phyloP scores from a whole-genome alignment of 2,797 vertebrate genomes.

The Enteromius mattozi region DNA sequence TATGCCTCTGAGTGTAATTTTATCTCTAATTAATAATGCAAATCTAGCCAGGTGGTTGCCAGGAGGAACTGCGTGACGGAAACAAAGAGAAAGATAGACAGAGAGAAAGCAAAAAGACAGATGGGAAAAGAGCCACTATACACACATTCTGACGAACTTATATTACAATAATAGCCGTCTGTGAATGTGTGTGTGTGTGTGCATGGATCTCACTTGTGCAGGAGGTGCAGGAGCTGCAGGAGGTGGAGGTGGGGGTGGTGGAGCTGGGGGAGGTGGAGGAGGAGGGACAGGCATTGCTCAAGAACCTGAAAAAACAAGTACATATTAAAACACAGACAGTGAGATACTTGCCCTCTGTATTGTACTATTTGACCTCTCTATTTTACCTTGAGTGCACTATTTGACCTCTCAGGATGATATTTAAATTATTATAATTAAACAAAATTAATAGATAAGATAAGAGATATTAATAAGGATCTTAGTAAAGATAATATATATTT shows the following conservation, averaged over 20 bases:
- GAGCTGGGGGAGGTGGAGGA: conserved; percentile 67
- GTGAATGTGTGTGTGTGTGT: neutral
- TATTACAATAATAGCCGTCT: neutral
- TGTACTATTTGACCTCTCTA: neutral
- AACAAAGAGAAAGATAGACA: conserved; percentile 12
- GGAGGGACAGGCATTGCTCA: conserved; percentile 73
- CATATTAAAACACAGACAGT: neutral
- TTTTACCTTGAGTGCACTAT: neutral
- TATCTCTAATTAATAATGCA: conserved; percentile 79
- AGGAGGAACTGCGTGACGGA: conserved; percentile 45
- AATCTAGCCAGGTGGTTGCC: conserved; percentile 67
- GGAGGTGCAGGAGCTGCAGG: conserved; percentile 63
- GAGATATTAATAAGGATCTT: neutral
- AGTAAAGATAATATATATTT: neutral
- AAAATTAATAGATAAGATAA: neutral
- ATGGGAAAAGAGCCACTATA: neutral
- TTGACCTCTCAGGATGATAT: neutral
- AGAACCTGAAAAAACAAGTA: conserved; percentile 64
- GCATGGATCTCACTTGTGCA: conserved; percentile 69
- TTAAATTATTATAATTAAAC: neutral
- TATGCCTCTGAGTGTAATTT: conserved; percentile 59
- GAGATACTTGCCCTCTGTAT: neutral
- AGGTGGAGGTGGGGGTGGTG: conserved; percentile 70
- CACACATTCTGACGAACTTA: neutral
- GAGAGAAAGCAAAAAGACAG: neutral